phyloP scores from a whole-genome alignment of 23 tunicate genomes.

The Botrylloides violaceus region DNA sequence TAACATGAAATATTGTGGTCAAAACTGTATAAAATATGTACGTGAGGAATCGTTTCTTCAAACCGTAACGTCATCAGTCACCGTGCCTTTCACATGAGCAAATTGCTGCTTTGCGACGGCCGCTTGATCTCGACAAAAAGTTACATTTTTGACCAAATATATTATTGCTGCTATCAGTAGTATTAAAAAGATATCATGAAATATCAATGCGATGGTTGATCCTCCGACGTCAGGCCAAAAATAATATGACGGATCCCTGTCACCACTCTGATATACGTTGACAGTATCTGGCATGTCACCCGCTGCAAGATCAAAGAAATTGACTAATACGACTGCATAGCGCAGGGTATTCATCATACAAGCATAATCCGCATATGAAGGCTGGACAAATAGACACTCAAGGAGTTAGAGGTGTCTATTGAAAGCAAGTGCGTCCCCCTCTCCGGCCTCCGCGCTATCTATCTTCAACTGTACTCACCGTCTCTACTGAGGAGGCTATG shows the following conservation, averaged over 20 bases:
- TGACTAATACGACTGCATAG: too few relatives aligned
- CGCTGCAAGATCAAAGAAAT: not conserved
- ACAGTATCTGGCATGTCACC: conserved; percentile 17
- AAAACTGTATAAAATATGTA: too few relatives aligned
- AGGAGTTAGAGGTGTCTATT: too few relatives aligned
- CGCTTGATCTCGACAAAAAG: not conserved
- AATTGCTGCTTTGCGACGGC: not conserved
- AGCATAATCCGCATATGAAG: too few relatives aligned
- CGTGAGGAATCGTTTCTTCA: too few relatives aligned
- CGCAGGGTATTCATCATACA: too few relatives aligned
- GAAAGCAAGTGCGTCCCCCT: too few relatives aligned
- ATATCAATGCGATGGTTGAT: conserved; percentile 28
- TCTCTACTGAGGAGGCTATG: too few relatives aligned
- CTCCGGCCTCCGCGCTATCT: too few relatives aligned
- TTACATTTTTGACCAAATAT: not conserved
- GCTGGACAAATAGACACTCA: too few relatives aligned
- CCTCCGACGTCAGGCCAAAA: conserved; percentile 64
- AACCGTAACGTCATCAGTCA: not conserved
- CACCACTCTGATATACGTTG: conserved; percentile 41
- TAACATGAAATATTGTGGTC: too few relatives aligned
- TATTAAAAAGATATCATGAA: conserved; percentile 53
- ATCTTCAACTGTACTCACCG: too few relatives aligned
- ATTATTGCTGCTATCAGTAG: conserved; percentile 28
- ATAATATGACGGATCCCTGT: conserved; percentile 48
- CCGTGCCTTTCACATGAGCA: not conserved